Conservation (phyloP, 2,888 invertebrate species). For the Mimumesa dahlbomi region DNA sequence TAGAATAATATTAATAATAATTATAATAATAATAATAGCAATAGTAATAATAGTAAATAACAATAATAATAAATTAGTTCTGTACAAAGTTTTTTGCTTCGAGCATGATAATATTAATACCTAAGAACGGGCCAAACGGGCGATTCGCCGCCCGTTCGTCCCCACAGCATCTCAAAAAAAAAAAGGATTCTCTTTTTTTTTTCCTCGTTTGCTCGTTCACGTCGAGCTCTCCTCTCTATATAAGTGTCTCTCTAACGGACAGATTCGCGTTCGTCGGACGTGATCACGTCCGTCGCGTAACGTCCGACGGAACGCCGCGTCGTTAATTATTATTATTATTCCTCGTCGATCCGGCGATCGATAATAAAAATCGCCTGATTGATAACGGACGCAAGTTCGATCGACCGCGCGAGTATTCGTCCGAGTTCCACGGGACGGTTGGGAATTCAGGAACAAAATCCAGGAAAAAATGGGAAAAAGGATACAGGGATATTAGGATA, state of each 20-base stretch:
- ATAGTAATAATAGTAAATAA: conserved; percentile 75
- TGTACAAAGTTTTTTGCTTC: conserved; percentile 78
- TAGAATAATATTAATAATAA: conserved; percentile 61
- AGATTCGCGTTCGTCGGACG: not conserved
- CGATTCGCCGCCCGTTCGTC: conserved; percentile 44
- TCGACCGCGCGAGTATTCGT: no score
- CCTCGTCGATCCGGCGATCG: no score
- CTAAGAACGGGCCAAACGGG: conserved; percentile 66
- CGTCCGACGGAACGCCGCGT: not conserved
- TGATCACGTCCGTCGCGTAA: not conserved
- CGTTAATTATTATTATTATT: no score
- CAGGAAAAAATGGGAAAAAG: no score
- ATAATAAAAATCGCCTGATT: no score
- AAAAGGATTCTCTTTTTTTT: no score
- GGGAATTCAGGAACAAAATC: no score
- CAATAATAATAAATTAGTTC: conserved; percentile 80
- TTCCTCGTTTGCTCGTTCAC: conserved; percentile 1
- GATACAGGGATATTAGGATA: no score
- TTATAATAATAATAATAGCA: conserved; percentile 69
- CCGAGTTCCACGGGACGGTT: no score
- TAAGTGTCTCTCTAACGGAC: not conserved
- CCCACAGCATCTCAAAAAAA: conserved; percentile 73
- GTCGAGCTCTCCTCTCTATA: conserved; percentile 12
- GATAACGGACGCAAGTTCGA: no score
- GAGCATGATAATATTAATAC: conserved; percentile 76